Conservation (phyloP, 2,797 vertebrate genomes). For the Girardinus metallicus region DNA sequence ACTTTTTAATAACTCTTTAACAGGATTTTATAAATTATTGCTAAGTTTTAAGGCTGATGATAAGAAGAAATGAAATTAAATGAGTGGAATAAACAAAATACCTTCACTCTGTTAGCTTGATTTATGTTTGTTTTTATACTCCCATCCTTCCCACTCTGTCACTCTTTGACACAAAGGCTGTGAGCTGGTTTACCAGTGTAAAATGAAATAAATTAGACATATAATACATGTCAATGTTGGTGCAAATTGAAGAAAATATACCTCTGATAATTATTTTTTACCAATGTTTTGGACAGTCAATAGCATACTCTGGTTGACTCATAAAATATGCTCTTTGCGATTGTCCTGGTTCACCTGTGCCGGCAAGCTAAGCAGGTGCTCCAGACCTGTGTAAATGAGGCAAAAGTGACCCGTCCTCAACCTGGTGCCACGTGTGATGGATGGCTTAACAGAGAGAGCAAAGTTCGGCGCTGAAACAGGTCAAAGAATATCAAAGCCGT, state of each 20-base stretch:
- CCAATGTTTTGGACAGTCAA: neutral
- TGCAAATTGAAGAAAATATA: neutral
- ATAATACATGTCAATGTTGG: neutral
- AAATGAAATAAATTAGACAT: neutral
- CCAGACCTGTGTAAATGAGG: slow-evolving; percentile 25
- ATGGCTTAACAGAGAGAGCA: slow-evolving; percentile 57
- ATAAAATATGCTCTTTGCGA: slow-evolving; percentile 6
- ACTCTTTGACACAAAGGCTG: neutral
- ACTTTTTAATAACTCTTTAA: neutral
- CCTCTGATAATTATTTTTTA: neutral
- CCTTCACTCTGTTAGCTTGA: neutral
- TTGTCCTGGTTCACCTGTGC: slow-evolving; percentile 13
- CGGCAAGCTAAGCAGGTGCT: slow-evolving; percentile 56
- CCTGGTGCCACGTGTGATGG: slow-evolving; percentile 61
- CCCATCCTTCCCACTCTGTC: neutral
- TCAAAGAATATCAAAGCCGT: slow-evolving; percentile 56
- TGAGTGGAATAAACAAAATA: neutral
- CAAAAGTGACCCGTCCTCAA: slow-evolving; percentile 56
- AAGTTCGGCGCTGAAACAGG: slow-evolving; percentile 56
- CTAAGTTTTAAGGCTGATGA: neutral
- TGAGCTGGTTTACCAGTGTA: neutral
- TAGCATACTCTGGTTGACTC: neutral
- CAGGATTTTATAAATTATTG: neutral
- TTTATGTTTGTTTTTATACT: neutral
- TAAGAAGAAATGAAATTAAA: neutral